Conservation (phyloP, 2,113 vertebrate genomes). For the Orthonyx spaldingii region DNA sequence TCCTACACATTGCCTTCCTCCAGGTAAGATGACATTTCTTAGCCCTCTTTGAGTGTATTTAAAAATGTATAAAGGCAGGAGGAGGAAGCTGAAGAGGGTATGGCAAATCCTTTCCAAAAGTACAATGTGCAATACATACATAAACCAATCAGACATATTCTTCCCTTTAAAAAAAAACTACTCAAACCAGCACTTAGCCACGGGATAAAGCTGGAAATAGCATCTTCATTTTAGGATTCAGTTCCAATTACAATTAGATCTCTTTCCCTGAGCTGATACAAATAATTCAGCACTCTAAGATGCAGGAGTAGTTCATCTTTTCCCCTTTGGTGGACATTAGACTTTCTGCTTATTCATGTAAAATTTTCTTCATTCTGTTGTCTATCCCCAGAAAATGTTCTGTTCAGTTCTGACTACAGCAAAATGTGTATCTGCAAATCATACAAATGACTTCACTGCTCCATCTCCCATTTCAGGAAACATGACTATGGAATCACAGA, state of each 20-base stretch:
- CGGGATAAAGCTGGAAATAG: neutral
- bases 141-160: neutral
- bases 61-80: neutral
- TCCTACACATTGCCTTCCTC: neutral
- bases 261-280: neutral
- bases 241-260: neutral
- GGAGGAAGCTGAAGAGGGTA: neutral
- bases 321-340: neutral
- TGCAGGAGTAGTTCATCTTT: neutral
- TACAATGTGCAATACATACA: neutral
- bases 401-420: neutral
- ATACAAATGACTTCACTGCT: neutral
- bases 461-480: neutral
- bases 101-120: neutral
- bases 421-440: neutral
- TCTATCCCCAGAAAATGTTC: neutral
- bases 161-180: neutral
- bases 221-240: neutral
- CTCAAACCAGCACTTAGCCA: neutral
- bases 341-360: neutral
- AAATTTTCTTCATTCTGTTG: neutral
- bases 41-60: neutral
- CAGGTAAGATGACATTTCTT: neutral
- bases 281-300: neutral
- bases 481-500: neutral